Evolutionary conservation across 2,797 vertebrate genomes (phyloP), one percentile per base, ranked within the genome.

Genomic region (Anisognathus igniventris): DNA sequence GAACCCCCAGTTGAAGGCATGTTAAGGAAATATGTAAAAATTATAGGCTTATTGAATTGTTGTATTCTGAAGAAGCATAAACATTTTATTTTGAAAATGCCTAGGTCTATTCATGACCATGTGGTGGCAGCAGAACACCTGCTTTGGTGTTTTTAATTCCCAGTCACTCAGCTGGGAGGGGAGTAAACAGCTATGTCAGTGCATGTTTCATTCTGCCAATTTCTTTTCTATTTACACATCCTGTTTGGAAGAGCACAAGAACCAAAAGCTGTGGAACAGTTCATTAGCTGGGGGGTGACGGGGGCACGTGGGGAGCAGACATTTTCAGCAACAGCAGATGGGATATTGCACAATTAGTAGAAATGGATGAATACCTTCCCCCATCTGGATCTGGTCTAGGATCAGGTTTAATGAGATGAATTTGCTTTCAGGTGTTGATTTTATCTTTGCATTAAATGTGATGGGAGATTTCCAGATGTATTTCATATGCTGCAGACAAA

Each of bases 81-180:
- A 14, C 7, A 4, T 66, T 81, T 47, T 31, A 6, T 50, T 83
- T 68, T 56, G 62, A 37, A 90, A 35, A 22, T 40, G 8, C 8
- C 14, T 82, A 28, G 4, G 5, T 56, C 25, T 61, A 3, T 40
- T 45, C 6, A 4, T 51, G 58, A 58, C 95, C 94, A n/a, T 31
- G 11, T 66, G 94, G 91, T 91, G 96, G 96, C 95, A 95, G 94
- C 82, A 95, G 76, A 86, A 60, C 30, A 64, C 27, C 12, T 42
- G 8, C 7, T 4, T 64, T 84, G 22, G 4, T 20, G 11, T 20
- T 60, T 53, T 60, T 28, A 37, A 7, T 21, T 6, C 21, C 16
- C 21, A 21, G 8, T 53, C n/a, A 16, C 35, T 39, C 19, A 9
- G 7, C 19, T 62, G 35, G 12, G 8, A 56, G 7, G 15, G 30